Evolutionary conservation across 2,113 vertebrate genomes (phyloP), one percentile per base, ranked within the genome.

Genomic region (Holacanthus passer): DNA sequence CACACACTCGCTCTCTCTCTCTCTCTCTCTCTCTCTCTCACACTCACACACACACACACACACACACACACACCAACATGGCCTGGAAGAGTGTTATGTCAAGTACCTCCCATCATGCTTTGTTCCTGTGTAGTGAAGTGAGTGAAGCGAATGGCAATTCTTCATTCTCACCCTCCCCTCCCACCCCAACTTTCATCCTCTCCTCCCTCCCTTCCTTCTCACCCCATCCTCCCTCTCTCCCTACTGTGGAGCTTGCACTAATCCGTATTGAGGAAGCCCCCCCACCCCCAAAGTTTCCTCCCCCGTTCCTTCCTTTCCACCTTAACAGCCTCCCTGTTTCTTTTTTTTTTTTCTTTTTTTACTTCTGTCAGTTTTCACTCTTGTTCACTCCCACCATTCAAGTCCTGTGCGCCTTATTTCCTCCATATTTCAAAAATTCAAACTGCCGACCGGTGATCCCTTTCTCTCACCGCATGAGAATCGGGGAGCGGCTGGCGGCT

Each of bases 61-160:
- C 62, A 71, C 73, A 67, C 79, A 76, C 73, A 71, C 81, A 81
- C 80, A 83, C 79, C 94, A 96, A 96, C 96, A 96, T 96, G 96
- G 96, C 97, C 96, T 97, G 96, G 96, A 97, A 97, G 96, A 97
- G 96, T 96, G 96, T 96, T 96, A 96, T 98, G 97, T 98, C 97
- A 97, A 99, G 97, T 97, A 96, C 96, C 96, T 97, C 97, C 97
- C 97, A 97, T 96, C 96, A 97, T 91, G 96, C 96, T 97, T 97
- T 98, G 96, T 98, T 71, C 63, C 90, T 97, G 97, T 91, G 95
- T 96, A 96, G 96, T 97, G 97, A 97, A 97, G 96, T 96, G 95
- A 92, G 96, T 95, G 96, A 96, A 95, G 91, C 94, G 96, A 96
- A 96, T 96, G 96, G 96, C 96, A 96, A 97, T 97, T 97, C 96